Conservation (phyloP, 1,140 invertebrate genomes). For the Neocloeon triangulifer region DNA sequence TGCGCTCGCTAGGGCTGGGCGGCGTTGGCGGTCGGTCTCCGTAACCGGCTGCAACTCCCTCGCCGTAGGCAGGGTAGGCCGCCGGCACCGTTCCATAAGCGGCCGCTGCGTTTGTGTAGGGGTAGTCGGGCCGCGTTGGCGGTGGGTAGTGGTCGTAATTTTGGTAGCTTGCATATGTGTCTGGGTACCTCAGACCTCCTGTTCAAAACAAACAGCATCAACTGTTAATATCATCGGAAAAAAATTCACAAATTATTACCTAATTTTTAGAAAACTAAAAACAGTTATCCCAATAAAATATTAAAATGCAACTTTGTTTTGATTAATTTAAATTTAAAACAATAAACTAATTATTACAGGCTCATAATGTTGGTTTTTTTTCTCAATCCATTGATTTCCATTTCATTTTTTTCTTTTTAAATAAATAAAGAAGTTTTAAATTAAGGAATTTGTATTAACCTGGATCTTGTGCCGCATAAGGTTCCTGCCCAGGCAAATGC, state of each 20-base stretch:
- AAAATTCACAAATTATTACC: no score
- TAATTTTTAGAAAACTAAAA: no score
- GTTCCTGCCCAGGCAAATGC: constrained; percentile 10
- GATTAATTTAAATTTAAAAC: no score
- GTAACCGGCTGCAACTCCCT: constrained; percentile 9
- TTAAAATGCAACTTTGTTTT: no score
- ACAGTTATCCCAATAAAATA: no score
- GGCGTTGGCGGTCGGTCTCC: constrained; percentile 29
- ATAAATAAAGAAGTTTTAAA: background rate
- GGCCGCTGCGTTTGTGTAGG: constrained; percentile 13
- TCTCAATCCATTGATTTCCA: background rate
- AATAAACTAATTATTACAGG: no score
- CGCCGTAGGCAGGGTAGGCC: constrained; percentile 14
- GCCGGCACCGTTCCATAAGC: constrained; percentile 11
- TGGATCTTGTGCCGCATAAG: constrained; percentile 15
- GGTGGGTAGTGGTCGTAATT: constrained; percentile 34
- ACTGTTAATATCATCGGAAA: no score
- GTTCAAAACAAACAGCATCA: no score
- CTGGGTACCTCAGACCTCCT: constrained; percentile 12
- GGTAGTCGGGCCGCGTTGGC: constrained; percentile 19
- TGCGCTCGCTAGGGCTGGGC: constrained; percentile 29
- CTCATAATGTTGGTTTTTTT: no score
- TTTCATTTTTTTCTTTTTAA: background rate
- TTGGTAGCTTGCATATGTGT: constrained; percentile 20
- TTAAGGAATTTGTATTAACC: constrained; percentile 8